These are phyloP conservation scores for Rhabdomys dilectus DNA, from an alignment of 2,113 vertebrate genomes.

Conservation along the genomic window DNA sequence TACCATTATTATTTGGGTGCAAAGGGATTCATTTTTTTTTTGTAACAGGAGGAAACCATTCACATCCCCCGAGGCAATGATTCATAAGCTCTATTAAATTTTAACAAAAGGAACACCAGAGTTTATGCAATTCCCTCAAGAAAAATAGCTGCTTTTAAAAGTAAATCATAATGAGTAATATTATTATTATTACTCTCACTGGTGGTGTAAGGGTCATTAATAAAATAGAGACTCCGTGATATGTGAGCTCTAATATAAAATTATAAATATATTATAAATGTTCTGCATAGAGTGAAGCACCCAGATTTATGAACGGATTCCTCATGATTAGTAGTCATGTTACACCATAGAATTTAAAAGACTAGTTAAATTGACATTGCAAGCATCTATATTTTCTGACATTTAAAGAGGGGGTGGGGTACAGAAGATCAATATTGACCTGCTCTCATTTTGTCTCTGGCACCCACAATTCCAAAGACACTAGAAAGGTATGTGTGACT, in stretches of 20 bases:
- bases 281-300: neutral
- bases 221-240: constrained; percentile 58
- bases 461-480: neutral
- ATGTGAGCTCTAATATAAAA: constrained; percentile 67
- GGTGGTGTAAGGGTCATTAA: constrained; percentile 23
- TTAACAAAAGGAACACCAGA: constrained; percentile 52
- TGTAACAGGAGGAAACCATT: constrained; percentile 43
- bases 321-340: neutral
- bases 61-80: constrained; percentile 26
- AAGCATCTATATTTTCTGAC: neutral
- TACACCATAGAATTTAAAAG: neutral
- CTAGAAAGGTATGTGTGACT: neutral
- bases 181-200: constrained; percentile 52
- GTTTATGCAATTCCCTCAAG: constrained; percentile 40
- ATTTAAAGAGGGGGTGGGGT: neutral
- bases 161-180: constrained; percentile 64
- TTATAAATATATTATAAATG: constrained; percentile 59
- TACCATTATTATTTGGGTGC: constrained; percentile 1
- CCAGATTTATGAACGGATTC: constrained; percentile 40
- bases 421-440: neutral
- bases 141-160: constrained; percentile 65
- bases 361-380: constrained; percentile 11
- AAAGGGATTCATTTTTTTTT: constrained; percentile 61
- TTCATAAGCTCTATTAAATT: constrained; percentile 58
- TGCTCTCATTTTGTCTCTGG: neutral